Base-by-base conservation (phyloP, 2,888 invertebrate species). In the Apodemia zela region DNA sequence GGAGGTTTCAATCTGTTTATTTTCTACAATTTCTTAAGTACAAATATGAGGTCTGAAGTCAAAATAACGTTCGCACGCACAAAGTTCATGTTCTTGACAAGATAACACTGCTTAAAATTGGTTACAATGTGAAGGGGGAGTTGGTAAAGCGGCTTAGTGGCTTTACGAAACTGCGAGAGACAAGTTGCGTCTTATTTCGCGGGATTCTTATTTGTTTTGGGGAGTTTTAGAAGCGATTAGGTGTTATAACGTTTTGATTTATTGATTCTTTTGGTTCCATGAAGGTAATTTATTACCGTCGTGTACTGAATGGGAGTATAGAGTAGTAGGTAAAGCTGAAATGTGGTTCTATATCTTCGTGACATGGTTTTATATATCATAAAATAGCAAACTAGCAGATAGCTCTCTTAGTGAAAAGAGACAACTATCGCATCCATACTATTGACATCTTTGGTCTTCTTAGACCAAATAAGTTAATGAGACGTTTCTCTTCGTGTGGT, bases 101-200 rank as follows among this genome's bases (percentile, higher is more conserved):
- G 51, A 54, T 54, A 54, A 54, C 51, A 54, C 51, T 54, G 51
- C 51, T 54, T 54, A 54, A 54, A 54, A 54, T 54, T 54, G 51
- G 51, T 54, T 54, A 54, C 51, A 54, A 54, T 54, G 15, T 54
- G 51, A 18, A 25, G 51, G 25, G 42, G 51, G 51, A 54, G 51
- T 54, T 54, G 51, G 51, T 54, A 81, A 81, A 84, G 83, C 79
- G 81, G 87, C 87, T 89, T 88, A 88, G 74, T 70, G 81, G 83
- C 85, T 88, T 89, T 66, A 45, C 49, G 47, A 51, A 51, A 51
- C 51, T 51, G 51, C 65, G 66, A 69, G 69, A 69, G 72, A 69
- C 68, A 71, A 72, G 71, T 72, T 72, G 67, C 38, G 66, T 65
- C 61, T 60, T 59, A 65, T 68, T 69, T 69, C 68, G 21, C n/a